phyloP scores from a whole-genome alignment of 2,888 invertebrate genomes.

The Iselma pallidipennis region DNA sequence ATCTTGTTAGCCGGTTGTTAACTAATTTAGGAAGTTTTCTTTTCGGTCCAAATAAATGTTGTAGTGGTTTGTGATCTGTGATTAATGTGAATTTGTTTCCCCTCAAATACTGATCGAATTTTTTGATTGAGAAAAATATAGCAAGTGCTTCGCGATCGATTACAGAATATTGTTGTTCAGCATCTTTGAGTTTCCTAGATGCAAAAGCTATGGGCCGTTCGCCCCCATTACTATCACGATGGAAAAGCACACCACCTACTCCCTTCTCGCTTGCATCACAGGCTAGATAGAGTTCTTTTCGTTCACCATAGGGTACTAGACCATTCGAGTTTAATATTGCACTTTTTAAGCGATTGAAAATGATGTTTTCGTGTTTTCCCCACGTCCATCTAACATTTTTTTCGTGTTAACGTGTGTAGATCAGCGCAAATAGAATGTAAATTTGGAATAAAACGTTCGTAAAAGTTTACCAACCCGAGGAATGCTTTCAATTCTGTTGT shows the following conservation, averaged over 20 bases:
- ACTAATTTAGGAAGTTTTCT: slow-evolving; percentile 12
- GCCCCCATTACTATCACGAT: slow-evolving; percentile 6
- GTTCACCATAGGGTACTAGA: slow-evolving; percentile 23
- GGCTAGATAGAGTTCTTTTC: slow-evolving; percentile 11
- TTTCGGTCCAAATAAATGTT: slow-evolving; percentile 11
- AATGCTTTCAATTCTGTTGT: too few species aligned
- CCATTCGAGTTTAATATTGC: slow-evolving; percentile 23
- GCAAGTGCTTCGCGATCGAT: too few species aligned
- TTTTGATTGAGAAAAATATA: too few species aligned
- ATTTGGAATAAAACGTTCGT: too few species aligned
- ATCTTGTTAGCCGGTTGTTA: slow-evolving; percentile 5
- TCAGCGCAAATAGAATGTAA: too few species aligned
- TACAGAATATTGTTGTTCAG: background rate
- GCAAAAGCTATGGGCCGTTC: slow-evolving; percentile 10
- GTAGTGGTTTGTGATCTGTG: slow-evolving; percentile 19
- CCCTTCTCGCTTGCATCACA: slow-evolving; percentile 20
- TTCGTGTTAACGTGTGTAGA: too few species aligned
- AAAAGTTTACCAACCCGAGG: too few species aligned
- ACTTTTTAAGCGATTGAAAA: too few species aligned
- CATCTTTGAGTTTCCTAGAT: slow-evolving; percentile 16
- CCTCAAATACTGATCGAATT: too few species aligned
- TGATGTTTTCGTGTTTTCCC: background rate
- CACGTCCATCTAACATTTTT: slow-evolving; percentile 20
- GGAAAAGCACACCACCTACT: slow-evolving; percentile 22
- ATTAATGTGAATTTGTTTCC: background rate